Conservation (phyloP, 2,113 vertebrate genomes). For the Talpa occidentalis region DNA sequence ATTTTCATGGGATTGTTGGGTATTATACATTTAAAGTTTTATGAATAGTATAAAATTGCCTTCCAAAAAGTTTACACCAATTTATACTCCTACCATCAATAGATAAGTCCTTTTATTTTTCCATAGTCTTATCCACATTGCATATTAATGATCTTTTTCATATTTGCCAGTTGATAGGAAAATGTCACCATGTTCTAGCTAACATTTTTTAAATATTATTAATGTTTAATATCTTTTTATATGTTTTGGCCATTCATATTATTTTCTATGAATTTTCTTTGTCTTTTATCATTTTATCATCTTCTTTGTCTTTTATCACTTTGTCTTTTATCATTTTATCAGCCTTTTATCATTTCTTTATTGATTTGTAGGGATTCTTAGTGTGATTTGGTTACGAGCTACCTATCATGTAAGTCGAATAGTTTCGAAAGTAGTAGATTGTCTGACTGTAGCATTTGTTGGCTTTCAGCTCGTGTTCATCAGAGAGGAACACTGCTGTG, state of each 20-base stretch:
- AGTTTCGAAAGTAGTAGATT: conserved; percentile 11
- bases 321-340: background rate
- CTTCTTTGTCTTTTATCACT: background rate
- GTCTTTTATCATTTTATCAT: background rate
- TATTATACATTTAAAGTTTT: conserved; percentile 32
- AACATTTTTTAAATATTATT: background rate
- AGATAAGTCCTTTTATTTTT: background rate
- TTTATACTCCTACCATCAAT: background rate
- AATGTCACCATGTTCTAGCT: background rate
- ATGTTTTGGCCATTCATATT: background rate
- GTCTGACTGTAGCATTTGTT: background rate
- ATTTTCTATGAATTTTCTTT: background rate
- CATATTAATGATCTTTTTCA: background rate
- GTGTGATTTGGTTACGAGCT: background rate
- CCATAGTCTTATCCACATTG: background rate
- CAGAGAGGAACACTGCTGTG: background rate
- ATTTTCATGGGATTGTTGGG: background rate
- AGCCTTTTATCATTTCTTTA: too few relatives aligned
- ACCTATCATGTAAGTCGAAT: background rate
- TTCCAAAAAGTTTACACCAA: background rate
- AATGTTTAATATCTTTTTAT: background rate
- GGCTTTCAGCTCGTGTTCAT: background rate
- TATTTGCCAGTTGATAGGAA: background rate
- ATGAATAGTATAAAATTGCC: background rate
- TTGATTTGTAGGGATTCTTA: background rate